Base-by-base conservation (phyloP, 2,797 vertebrate genomes). In the Synaphobranchus kaupii region DNA sequence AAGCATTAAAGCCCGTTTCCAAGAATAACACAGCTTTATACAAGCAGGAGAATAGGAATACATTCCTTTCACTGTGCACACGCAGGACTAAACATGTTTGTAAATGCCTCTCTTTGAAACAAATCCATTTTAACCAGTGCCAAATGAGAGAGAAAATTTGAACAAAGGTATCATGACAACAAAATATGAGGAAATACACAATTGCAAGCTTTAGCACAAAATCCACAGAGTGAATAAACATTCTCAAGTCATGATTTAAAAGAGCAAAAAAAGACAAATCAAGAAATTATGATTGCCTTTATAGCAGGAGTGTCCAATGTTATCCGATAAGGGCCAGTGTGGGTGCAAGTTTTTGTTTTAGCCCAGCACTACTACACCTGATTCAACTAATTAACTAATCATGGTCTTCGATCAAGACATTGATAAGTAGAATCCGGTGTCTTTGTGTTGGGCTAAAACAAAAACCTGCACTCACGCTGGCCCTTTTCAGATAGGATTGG, bases 81-180 rank as follows among this genome's bases (percentile, higher is more conserved):
- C 1, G 9, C 78, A 50, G 47, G 78, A n/a, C 78, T 50, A 81
- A 81, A 81, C 22, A 47, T 50, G 25, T 81, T 81, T 81, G 44
- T n/a, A 47, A 76, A 86, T 86, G 39, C 52, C 50, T 25, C 44
- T 80, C 31, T 80, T 80, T 86, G 58, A 86, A 81, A 86, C n/a
- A 56, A 80, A 81, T 86, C 34, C 34, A 73, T 86, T 86, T 86
- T 80, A 86, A 80, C 54, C 4, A 80, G 12, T 58, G 85, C 85
- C 85, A 86, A 63, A 47, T 80, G 78, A 66, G 17, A 78, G 47
- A 34, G 78, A 34, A 50, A n/a, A 22, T 48, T n/a, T 50, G 9
- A 81, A 81, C 47, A 81, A 76, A 76, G 6, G 73, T 44, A 44
- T 81, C 25, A 9, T 2, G 10, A 48, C 39, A 81, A 50, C 78